phyloP scores from a whole-genome alignment of 2,797 vertebrate genomes.

The Alauda arvensis region DNA sequence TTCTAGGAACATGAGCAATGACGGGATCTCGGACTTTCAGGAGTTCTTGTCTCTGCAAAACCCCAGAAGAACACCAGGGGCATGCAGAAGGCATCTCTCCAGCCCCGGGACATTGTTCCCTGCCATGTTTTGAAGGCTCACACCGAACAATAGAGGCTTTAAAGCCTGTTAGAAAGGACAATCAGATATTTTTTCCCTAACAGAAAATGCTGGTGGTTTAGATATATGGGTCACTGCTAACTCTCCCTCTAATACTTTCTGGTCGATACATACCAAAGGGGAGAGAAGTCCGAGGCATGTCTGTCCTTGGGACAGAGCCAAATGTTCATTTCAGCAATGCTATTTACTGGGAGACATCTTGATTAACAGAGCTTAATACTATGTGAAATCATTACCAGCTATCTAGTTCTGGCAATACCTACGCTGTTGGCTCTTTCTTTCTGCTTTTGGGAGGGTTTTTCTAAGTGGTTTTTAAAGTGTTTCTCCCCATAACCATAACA shows the following conservation, averaged over 20 bases:
- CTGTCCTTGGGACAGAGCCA: slow-evolving; percentile 13
- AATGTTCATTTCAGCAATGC: slow-evolving; percentile 30
- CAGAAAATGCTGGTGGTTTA: slow-evolving; percentile 23
- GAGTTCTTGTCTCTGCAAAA: neutral
- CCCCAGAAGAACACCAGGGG: neutral
- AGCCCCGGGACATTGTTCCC: neutral
- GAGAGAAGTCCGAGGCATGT: slow-evolving; percentile 21
- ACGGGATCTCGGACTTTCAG: neutral
- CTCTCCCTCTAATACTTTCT: slow-evolving; percentile 35
- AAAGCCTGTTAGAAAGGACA: slow-evolving; percentile 17
- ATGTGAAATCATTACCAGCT: neutral
- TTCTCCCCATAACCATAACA: neutral
- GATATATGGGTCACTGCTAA: slow-evolving; percentile 29
- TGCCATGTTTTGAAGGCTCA: neutral
- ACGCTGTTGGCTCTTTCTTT: neutral
- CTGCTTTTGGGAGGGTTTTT: neutral
- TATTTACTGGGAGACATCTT: slow-evolving; percentile 52
- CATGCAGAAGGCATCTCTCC: neutral
- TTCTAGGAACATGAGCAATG: rapidly evolving
- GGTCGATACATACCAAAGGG: slow-evolving; percentile 33
- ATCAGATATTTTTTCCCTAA: slow-evolving; percentile 41
- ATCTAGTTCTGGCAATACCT: neutral
- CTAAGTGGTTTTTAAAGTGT: neutral
- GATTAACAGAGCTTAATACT: neutral
- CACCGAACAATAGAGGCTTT: neutral